Evolutionary conservation across 2,797 vertebrate species (phyloP).

Genomic region (Ctenopoma multispine): DNA sequence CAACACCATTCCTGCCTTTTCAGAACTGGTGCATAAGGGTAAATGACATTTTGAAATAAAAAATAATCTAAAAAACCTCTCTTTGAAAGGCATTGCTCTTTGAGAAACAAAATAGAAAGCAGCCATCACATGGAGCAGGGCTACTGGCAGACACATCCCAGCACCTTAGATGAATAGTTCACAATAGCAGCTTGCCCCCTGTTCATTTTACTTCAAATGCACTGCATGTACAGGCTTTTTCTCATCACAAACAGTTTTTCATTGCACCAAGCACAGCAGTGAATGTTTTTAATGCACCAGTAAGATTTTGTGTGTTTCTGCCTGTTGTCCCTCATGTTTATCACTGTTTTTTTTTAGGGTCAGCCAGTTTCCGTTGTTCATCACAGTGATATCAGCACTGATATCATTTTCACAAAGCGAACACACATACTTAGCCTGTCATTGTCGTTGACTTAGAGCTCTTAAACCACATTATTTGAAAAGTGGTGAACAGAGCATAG

Average conservation of each 20-base stretch:
- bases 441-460: constrained; percentile 77
- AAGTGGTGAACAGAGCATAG: constrained; percentile 66
- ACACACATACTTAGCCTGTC: constrained; percentile 72
- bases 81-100: constrained; percentile 66
- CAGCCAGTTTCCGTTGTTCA: constrained; percentile 68
- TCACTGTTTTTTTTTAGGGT: constrained; percentile 65
- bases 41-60: constrained; percentile 70
- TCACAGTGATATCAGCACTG: constrained; percentile 68
- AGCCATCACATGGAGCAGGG: constrained; percentile 59
- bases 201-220: constrained; percentile 64
- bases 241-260: constrained; percentile 69
- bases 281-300: constrained; percentile 55
- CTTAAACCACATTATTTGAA: constrained; percentile 69
- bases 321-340: constrained; percentile 54
- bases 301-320: constrained; percentile 48
- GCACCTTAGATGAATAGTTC: constrained; percentile 69
- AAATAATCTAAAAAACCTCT: constrained; percentile 67
- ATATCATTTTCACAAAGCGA: constrained; percentile 85
- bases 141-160: constrained; percentile 54
- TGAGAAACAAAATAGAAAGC: constrained; percentile 76
- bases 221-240: constrained; percentile 47
- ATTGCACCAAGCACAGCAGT: constrained; percentile 33
- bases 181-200: constrained; percentile 41
- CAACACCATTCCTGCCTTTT: constrained; percentile 26
- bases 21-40: constrained; percentile 36